Conservation (phyloP, 2,797 vertebrate genomes). For the Acrossocheilus fasciatus region DNA sequence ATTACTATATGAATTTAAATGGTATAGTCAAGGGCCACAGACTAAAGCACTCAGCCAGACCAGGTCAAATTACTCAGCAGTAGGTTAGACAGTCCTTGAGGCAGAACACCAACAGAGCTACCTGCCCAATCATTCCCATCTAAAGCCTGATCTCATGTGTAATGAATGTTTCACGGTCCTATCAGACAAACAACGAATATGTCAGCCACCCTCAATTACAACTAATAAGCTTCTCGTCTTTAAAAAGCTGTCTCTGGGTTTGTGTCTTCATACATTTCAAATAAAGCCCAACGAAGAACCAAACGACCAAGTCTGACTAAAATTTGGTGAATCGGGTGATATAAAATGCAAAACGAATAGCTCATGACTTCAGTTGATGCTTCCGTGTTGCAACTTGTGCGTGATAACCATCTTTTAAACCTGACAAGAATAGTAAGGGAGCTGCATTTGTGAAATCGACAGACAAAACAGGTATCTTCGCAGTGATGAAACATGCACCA, state of each 20-base stretch:
- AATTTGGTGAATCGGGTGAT: background rate
- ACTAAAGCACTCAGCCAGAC: slow-evolving; percentile 35
- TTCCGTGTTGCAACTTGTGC: slow-evolving; percentile 63
- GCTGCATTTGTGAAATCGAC: slow-evolving; percentile 65
- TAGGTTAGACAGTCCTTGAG: slow-evolving; percentile 46
- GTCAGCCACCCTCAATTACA: background rate
- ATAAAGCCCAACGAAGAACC: background rate
- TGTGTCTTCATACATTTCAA: background rate
- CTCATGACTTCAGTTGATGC: slow-evolving; percentile 59
- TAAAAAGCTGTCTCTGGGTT: background rate
- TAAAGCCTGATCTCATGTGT: slow-evolving; percentile 40
- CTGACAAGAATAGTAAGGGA: slow-evolving; percentile 54
- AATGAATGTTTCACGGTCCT: slow-evolving; percentile 28
- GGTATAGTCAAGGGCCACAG: background rate
- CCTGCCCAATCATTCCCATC: slow-evolving; percentile 36
- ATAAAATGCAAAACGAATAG: slow-evolving; percentile 41
- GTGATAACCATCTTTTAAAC: slow-evolving; percentile 68
- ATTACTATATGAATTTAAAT: background rate
- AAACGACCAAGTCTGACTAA: background rate
- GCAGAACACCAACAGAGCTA: slow-evolving; percentile 46
- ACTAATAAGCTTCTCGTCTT: background rate
- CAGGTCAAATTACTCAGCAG: slow-evolving; percentile 42
- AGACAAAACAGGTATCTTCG: slow-evolving; percentile 67
- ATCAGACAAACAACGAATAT: slow-evolving; percentile 24
- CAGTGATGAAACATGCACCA: slow-evolving; percentile 67